Conservation (phyloP, 1,140 invertebrate species). For the Drosophila pectinifera region DNA sequence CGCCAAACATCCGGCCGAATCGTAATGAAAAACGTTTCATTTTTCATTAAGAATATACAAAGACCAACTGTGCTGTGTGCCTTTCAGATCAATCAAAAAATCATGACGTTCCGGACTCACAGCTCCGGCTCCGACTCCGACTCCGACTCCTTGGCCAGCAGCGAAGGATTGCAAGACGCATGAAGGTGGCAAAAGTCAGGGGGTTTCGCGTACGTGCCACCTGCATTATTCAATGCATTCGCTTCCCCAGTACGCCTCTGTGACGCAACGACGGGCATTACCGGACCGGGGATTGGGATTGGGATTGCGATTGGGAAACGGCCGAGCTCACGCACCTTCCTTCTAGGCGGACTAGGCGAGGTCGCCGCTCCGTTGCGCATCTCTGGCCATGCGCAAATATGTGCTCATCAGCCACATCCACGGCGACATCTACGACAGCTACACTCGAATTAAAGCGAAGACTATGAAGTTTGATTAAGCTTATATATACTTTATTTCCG, state of each 20-base stretch:
- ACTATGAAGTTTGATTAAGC: no score
- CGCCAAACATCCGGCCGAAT: slow-evolving; percentile 33
- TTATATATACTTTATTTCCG: rapidly evolving
- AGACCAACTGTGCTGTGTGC: slow-evolving; percentile 80
- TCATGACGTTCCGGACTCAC: slow-evolving; percentile 58
- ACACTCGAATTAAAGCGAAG: not conserved
- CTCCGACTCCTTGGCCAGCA: slow-evolving; percentile 14
- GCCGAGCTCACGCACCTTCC: slow-evolving; percentile 61
- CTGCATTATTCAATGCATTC: slow-evolving; percentile 37
- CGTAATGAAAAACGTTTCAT: slow-evolving; percentile 80
- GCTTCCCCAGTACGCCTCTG: slow-evolving; percentile 43
- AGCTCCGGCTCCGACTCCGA: not conserved
- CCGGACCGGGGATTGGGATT: slow-evolving; percentile 20
- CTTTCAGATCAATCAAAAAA: slow-evolving; percentile 84
- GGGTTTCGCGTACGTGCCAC: slow-evolving; percentile 49
- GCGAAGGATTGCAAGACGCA: slow-evolving; percentile 56
- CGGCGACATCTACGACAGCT: slow-evolving; percentile 17
- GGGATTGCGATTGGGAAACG: slow-evolving; percentile 46
- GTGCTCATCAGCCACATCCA: slow-evolving; percentile 57
- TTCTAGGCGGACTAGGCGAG: slow-evolving; percentile 67
- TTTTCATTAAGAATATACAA: slow-evolving; percentile 78
- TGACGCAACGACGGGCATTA: slow-evolving; percentile 75
- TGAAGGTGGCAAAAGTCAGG: slow-evolving; percentile 57
- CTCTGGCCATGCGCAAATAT: slow-evolving; percentile 75
- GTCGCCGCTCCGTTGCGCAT: slow-evolving; percentile 77